Evolutionary conservation across 2,797 vertebrate genomes (phyloP), one percentile per base, ranked within the genome.

Genomic region (Macropus fuliginosus): DNA sequence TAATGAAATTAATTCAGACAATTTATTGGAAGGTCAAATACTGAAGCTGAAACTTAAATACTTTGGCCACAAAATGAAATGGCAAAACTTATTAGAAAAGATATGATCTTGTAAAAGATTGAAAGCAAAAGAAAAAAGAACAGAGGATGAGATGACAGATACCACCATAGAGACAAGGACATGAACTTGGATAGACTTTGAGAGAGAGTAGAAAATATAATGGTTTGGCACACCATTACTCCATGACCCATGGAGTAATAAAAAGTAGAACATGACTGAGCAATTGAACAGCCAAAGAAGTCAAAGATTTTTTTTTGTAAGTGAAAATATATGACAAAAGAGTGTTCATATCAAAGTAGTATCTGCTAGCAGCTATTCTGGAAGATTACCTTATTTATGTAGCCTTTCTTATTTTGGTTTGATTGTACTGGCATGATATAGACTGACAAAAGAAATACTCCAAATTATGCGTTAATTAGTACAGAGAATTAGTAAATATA

Each of bases 391-490:
- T 94, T 95, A 95, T 97, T 97, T 96, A 95, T 55, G 91, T 97
- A 96, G 81, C 91, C 96, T 97, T 97, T 97, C 94, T 94, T 95
- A 55, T 98, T 93, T 95, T 97, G 34, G 94, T 93, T 97, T 93
- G 95, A 97, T 50, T 56, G 92, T 96, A 97, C 96, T 98, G 97
- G 96, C 97, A 97, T 98, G 97, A 97, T 94, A 97, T 97, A 97
- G 96, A 96, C 92, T 97, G 95, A 55, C 92, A 97, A 91, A 40
- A 13, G 93, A 93, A 93, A 95, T 96, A 93, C 87, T 56, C 89
- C 34, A 97, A 97, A 92, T 92, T 94, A 92, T 55, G 94, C 96
- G 94, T 92, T 97, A 97, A 93, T 97, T 91, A 95, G 93, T 95
- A 24, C 81, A 92, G 8, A 92, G 95, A 96, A 97, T 40, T 57